Conservation (phyloP, 2,888 invertebrate species). For the Cactoblastis cactorum region DNA sequence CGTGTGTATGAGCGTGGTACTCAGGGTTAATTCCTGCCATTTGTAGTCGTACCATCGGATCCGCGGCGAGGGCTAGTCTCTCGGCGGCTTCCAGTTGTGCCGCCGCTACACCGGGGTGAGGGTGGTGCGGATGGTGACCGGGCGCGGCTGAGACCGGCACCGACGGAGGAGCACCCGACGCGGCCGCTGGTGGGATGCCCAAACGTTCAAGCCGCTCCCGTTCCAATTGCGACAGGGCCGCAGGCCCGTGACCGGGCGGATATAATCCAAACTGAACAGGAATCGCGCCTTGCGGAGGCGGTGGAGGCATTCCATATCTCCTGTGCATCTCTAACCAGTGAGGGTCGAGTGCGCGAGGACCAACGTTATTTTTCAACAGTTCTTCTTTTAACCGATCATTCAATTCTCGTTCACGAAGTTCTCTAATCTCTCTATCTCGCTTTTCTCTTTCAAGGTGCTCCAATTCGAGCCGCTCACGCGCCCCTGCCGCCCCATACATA, state of each 20-base stretch:
- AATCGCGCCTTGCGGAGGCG: slow-evolving; percentile 82
- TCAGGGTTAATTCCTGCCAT: slow-evolving; percentile 94
- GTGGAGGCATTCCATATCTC: slow-evolving; percentile 83
- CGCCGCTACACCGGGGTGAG: slow-evolving; percentile 70
- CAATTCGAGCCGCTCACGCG: slow-evolving; percentile 79
- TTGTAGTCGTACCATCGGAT: slow-evolving; percentile 95
- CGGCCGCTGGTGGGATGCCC: slow-evolving; percentile 84
- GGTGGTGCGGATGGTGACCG: slow-evolving; percentile 79
- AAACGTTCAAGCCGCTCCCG: slow-evolving; percentile 91
- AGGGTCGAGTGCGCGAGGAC: slow-evolving; percentile 84
- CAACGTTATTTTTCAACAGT: slow-evolving; percentile 85
- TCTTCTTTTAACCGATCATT: slow-evolving; percentile 94
- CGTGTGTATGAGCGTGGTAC: slow-evolving; percentile 95
- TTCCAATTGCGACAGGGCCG: slow-evolving; percentile 88
- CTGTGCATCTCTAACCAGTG: slow-evolving; percentile 95
- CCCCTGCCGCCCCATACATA: slow-evolving; percentile 88
- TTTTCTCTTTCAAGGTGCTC: slow-evolving; percentile 85
- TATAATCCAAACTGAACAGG: slow-evolving; percentile 87
- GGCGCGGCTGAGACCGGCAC: slow-evolving; percentile 78
- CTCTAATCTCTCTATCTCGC: slow-evolving; percentile 87
- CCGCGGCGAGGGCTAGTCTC: slow-evolving; percentile 89
- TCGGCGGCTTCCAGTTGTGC: slow-evolving; percentile 87
- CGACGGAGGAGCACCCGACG: slow-evolving; percentile 64
- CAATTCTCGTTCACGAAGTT: slow-evolving; percentile 87
- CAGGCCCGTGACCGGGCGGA: slow-evolving; percentile 84